Percentiles rank a stretch among this genome's conserved stretches.
Evolutionary conservation across 2,113 vertebrate genomes (phyloP).

Genomic region (Erythrocercus mccallii): DNA sequence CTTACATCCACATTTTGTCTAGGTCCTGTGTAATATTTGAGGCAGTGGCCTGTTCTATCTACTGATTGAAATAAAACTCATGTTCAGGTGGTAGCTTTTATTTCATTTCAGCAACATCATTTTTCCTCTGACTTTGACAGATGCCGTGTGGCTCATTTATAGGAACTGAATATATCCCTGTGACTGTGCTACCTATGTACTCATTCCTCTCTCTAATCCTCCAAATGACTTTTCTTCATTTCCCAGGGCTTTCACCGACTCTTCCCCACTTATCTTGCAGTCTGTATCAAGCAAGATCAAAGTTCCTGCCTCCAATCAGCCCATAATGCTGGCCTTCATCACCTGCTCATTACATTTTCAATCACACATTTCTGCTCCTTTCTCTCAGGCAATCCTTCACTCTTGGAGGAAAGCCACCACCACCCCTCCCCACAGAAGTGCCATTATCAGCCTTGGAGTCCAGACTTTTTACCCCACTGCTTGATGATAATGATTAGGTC

Average conservation of each 20-base stretch:
- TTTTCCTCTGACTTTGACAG: slow-evolving; percentile 19
- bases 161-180: background rate
- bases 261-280: background rate
- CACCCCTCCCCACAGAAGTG: accelerated
- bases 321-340: background rate
- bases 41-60: background rate
- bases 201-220: background rate
- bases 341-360: slow-evolving; percentile 7
- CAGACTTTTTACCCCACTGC: background rate
- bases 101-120: background rate
- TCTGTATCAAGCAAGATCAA: background rate
- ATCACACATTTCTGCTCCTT: background rate
- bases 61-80: background rate
- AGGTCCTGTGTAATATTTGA: background rate
- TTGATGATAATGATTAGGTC: background rate
- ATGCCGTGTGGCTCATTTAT: background rate
- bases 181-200: background rate
- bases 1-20: background rate
- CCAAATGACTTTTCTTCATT: background rate
- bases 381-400: background rate
- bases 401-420: background rate
- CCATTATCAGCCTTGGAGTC: background rate
- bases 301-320: slow-evolving; percentile 27
- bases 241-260: background rate
- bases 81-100: background rate